phyloP scores from a whole-genome alignment of 2,797 vertebrate species.

The Hemitrygon akajei region DNA sequence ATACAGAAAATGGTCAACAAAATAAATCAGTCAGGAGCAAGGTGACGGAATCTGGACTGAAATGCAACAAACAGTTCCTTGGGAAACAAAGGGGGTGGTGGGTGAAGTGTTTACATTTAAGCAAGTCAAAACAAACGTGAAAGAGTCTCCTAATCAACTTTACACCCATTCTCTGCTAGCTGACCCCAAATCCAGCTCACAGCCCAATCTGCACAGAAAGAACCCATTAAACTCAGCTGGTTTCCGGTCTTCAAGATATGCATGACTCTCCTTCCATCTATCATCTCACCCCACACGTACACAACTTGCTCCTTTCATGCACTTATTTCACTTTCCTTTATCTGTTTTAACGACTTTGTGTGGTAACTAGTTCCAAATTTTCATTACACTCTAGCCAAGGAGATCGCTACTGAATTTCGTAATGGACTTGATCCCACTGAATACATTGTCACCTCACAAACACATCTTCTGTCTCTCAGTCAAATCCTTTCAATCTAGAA shows the following conservation, averaged over 20 bases:
- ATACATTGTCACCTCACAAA: background rate
- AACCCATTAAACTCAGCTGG: background rate
- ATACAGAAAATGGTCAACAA: too few species aligned
- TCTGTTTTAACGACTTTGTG: background rate
- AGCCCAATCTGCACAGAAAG: background rate
- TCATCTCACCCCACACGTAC: background rate
- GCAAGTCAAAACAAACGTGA: background rate
- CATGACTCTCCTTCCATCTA: background rate
- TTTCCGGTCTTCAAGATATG: background rate
- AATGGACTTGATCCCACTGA: background rate
- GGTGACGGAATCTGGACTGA: background rate
- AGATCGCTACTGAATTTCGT: background rate
- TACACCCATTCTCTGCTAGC: background rate
- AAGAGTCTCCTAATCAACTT: background rate
- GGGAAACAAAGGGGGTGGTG: background rate
- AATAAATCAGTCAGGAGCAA: background rate
- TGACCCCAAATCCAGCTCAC: background rate
- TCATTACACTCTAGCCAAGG: background rate
- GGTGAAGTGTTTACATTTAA: background rate
- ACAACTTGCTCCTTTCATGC: background rate
- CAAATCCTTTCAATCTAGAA: background rate
- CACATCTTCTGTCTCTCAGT: too few species aligned
- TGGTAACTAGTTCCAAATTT: background rate
- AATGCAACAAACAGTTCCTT: background rate
- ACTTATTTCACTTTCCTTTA: background rate